Conservation (phyloP, 2,888 invertebrate genomes). For the Oscheius sp. region DNA sequence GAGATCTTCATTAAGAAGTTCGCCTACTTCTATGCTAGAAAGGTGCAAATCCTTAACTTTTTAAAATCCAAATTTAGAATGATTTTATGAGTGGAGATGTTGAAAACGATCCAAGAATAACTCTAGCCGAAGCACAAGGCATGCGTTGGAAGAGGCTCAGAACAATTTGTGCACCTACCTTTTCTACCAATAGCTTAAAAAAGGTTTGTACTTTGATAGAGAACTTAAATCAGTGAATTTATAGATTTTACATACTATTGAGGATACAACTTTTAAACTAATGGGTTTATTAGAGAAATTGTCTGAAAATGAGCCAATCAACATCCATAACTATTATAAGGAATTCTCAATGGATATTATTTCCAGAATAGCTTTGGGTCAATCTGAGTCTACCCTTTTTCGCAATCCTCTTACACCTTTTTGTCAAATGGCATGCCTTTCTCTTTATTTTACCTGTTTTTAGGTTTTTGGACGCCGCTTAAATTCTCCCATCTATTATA, state of each 20-base stretch:
- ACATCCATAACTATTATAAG: conserved; percentile 50
- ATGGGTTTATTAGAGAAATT: conserved; percentile 30
- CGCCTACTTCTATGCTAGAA: conserved; percentile 71
- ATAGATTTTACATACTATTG: conserved; percentile 35
- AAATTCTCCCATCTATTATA: conserved; percentile 32
- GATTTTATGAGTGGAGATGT: conserved; percentile 48
- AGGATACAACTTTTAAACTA: conserved; percentile 43
- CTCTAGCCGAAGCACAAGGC: conserved; percentile 72
- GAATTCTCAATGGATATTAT: conserved; percentile 56
- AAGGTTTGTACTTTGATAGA: conserved; percentile 9
- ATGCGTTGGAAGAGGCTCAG: conserved; percentile 74
- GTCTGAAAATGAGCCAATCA: conserved; percentile 36
- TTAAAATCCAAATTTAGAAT: conserved; percentile 25
- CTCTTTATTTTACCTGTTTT: neutral
- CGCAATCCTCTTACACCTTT: conserved; percentile 28
- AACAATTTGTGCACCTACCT: conserved; percentile 73
- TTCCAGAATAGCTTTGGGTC: conserved; percentile 50
- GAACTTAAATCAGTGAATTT: neutral
- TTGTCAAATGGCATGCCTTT: neutral
- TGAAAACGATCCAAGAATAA: conserved; percentile 55
- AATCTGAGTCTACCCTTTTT: conserved; percentile 40
- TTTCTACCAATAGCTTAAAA: conserved; percentile 70
- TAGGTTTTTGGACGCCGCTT: conserved; percentile 36
- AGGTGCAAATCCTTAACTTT: conserved; percentile 58
- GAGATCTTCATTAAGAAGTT: conserved; percentile 73